phyloP scores from a whole-genome alignment of 2,888 invertebrate species.

The Selenia dentaria region DNA sequence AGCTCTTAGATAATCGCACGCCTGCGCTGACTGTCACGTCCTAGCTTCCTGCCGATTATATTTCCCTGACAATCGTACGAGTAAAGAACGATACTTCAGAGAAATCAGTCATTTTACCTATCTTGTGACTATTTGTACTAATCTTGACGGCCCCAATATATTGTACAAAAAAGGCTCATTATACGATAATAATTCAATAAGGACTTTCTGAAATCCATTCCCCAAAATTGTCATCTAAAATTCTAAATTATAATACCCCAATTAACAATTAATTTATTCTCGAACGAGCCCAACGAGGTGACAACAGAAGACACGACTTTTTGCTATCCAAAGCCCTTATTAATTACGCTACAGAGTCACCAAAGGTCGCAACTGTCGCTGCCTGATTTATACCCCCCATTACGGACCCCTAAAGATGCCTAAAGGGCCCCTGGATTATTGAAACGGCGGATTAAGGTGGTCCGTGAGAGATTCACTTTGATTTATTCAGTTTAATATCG shows the following conservation, averaged over 20 bases:
- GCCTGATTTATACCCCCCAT: constrained; percentile 30
- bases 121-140: too few relatives aligned
- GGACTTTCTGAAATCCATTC: not conserved
- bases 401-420: constrained; percentile 20
- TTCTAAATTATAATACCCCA: constrained; percentile 16
- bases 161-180: too few relatives aligned
- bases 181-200: not conserved
- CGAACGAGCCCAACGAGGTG: constrained; percentile 4
- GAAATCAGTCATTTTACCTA: too few relatives aligned
- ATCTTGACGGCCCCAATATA: too few relatives aligned
- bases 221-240: constrained; percentile 13
- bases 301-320: constrained; percentile 19
- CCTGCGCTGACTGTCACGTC: too few relatives aligned
- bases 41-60: too few relatives aligned
- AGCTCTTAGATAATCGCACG: too few relatives aligned
- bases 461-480: constrained; percentile 30
- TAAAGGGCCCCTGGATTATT: constrained; percentile 33
- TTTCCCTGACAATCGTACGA: too few relatives aligned
- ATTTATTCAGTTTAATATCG: constrained; percentile 37
- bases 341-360: constrained; percentile 16
- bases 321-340: constrained; percentile 15
- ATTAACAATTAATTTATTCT: constrained; percentile 23
- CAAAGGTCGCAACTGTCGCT: constrained; percentile 15
- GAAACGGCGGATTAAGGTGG: constrained; percentile 37
- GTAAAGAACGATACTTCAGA: too few relatives aligned